Evolutionary conservation across 2,888 invertebrate genomes (phyloP), one percentile per base, ranked within the genome.

Genomic region (Philopedon plagiatum): DNA sequence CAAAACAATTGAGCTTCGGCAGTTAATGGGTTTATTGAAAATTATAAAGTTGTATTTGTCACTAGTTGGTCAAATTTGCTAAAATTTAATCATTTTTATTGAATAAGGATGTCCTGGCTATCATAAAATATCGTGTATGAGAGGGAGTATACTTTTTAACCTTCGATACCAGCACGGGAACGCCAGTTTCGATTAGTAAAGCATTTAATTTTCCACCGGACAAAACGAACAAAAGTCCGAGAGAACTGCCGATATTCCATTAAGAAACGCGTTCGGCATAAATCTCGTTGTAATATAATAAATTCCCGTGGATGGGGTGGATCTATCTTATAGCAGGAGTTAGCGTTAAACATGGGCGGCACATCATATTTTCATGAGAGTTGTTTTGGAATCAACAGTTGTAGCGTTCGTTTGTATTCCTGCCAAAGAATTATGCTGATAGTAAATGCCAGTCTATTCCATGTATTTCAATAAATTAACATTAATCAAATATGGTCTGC

Each of bases 241-340:
- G 56, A 64, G 73, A 75, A 76, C 77, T 78, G 76, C 78, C 77
- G 77, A 77, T 79, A 80, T 78, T 80, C 80, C 79, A 81, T 81
- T 81, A 81, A 80, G 77, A 77, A 78, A 80, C 81, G 79, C 79
- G 80, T 81, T 81, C 79, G 80, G 80, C 80, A 82, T 82, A 82
- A 82, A 82, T 82, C 81, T 82, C 80, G 78, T 81, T 81, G 80
- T 80, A 81, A 81, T 80, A 81, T 80, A 81, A 81, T 81, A 82
- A 82, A 81, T 81, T 81, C 81, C 79, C 81, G 76, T 77, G 77
- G 77, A 76, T 76, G 63, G 61, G 66, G 61, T 71, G 71, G 66
- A 62, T 71, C 60, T 19, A 41, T 23, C 51, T 15, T 63, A 51
- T 63, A 13, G n/a, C n/a, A n/a, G 37, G 32, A 15, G 18, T 39